These are phyloP conservation scores for Synergus itoensis DNA, from an alignment of 2,888 invertebrate species.

Conservation along the genomic window DNA sequence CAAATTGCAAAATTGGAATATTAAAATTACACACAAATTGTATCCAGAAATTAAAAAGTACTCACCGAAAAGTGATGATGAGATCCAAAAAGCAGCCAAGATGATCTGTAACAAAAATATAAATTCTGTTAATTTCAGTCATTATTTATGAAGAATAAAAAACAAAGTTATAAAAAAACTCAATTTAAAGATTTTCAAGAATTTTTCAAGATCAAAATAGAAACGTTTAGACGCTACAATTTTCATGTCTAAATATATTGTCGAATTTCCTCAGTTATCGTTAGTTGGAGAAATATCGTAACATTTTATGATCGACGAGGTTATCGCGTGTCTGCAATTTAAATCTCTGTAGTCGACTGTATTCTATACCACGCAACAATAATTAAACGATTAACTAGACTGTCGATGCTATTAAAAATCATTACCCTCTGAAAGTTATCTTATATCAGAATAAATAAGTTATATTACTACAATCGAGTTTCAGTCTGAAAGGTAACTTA, in stretches of 20 bases:
- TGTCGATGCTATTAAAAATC: neutral
- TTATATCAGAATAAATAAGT: neutral
- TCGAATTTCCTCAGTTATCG: slow-evolving; percentile 3
- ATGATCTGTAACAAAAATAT: too few species aligned
- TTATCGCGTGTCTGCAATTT: slow-evolving; percentile 24
- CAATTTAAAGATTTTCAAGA: too few species aligned
- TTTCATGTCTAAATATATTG: neutral
- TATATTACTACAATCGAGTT: neutral
- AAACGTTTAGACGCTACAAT: neutral
- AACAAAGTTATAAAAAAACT: too few species aligned
- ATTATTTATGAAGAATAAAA: too few species aligned
- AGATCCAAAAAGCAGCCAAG: too few species aligned
- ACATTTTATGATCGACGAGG: slow-evolving; percentile 28
- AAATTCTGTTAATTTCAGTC: too few species aligned
- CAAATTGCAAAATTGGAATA: too few species aligned
- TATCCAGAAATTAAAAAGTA: too few species aligned
- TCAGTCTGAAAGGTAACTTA: too few species aligned
- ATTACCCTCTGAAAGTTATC: neutral
- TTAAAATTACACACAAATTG: too few species aligned
- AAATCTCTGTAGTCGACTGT: slow-evolving; percentile 2
- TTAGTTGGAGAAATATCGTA: slow-evolving; percentile 3
- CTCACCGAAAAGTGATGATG: too few species aligned
- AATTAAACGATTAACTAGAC: slow-evolving; percentile 8
- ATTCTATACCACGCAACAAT: neutral
- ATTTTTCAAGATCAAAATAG: neutral